Evolutionary conservation across 1,140 invertebrate genomes (phyloP), one percentile per base, ranked within the genome.

Genomic region (Bombus waltoni): DNA sequence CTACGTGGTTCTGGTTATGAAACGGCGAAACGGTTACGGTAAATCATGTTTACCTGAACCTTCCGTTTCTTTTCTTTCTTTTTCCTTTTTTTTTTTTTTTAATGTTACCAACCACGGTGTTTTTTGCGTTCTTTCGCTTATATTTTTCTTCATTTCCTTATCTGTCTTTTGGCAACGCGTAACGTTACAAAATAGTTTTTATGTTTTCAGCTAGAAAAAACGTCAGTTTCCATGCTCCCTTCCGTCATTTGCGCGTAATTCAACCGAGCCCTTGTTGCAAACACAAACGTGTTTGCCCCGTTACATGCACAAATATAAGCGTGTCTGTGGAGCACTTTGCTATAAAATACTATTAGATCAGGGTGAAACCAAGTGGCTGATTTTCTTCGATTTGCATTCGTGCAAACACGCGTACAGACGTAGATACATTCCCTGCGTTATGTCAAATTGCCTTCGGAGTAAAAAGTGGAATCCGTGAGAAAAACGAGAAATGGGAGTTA

Each of bases 21-120:
- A 71, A 84, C 35, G 32, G 42, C 65, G 15, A 53, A 53, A 53
- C 47, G 18, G 18, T 85, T 57, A 42, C 28, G 42, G n/a, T 42
- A 59, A 59, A 80, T 65, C 83, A 47, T 77, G 42, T 80, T 85
- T 85, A 59, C 57, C 76, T 22, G 40, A 70, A 70, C 2, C 53
- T 62, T n/a, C 13, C 25, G 13, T 70, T 28, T 32, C 5, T 32
- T 10, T 35, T 57, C 10, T 35, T 32, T 68, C 47, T 25, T 13
- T 32, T 47, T 15, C 13, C 10, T 28, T 59, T 35, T 40, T 22
- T 32, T 11, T 28, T 47, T 18, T 40, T 38, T 81, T 42, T 22
- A 32, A 32, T 32, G 32, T n/a, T n/a, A 4, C 38, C 10, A 77
- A 70, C 44, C 44, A 1, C 9, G 1, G 0, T 8, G 35, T 15